These are phyloP conservation scores for Minunthozetes semirufus DNA, from an alignment of 2,888 invertebrate species.

Conservation along the genomic window DNA sequence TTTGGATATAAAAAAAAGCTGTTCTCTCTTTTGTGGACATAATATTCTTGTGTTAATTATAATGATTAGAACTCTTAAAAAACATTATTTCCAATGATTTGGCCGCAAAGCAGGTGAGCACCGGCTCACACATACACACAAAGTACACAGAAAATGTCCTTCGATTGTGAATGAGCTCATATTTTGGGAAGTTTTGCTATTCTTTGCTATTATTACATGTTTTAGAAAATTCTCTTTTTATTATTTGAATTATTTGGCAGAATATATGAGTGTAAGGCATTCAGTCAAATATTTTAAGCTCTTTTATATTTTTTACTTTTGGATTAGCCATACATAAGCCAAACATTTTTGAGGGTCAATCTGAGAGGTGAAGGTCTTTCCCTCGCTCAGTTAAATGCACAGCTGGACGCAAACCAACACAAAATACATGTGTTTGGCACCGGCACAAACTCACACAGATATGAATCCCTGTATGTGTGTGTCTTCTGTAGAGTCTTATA, in stretches of 20 bases:
- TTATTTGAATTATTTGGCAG: not conserved
- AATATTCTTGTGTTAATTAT: conserved; percentile 2
- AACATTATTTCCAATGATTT: too few species aligned
- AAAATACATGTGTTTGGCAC: not conserved
- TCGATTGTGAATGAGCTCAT: not conserved
- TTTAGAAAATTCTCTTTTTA: not conserved
- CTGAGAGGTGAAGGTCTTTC: conserved; percentile 23
- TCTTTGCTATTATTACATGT: not conserved
- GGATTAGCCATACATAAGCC: conserved; percentile 6
- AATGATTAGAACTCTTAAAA: not conserved
- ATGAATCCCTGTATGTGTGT: not conserved
- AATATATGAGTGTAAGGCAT: too few species aligned
- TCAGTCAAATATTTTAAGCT: not conserved
- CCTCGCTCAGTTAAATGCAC: conserved; percentile 8
- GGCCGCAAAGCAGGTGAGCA: too few species aligned
- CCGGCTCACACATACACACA: too few species aligned
- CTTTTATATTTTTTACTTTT: not conserved
- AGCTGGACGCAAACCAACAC: conserved; percentile 7
- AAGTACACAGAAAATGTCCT: not conserved
- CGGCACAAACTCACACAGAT: not conserved
- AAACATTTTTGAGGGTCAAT: conserved; percentile 11
- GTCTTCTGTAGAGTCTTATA: not conserved
- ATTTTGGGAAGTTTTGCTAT: not conserved
- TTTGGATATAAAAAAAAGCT: too few species aligned
- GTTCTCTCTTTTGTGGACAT: not conserved